A percentile compares a stretch with the other conserved stretches of the same genome.
Conservation (phyloP, 1,140 invertebrate genomes). For the Colletes latitarsis region DNA sequence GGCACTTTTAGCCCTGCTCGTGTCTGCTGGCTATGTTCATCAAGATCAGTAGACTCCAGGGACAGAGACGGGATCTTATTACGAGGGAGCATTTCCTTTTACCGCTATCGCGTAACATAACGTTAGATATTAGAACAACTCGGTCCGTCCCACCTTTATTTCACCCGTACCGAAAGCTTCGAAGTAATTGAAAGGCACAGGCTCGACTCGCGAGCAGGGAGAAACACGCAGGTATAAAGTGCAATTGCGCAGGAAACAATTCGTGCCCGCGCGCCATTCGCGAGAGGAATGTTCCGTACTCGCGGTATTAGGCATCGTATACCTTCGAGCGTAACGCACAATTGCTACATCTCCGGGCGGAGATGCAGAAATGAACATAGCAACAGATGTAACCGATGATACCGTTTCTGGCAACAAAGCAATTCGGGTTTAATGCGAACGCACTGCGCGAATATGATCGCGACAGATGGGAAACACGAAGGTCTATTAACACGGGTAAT, state of each 20-base stretch:
- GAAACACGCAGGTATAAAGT: too few relatives aligned
- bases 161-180: too few relatives aligned
- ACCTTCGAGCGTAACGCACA: neutral
- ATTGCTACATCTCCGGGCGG: neutral
- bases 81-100: too few relatives aligned
- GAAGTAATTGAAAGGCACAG: too few relatives aligned
- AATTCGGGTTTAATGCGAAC: neutral
- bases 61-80: neutral
- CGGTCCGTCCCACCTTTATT: too few relatives aligned
- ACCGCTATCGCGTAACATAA: too few relatives aligned
- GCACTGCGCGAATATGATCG: neutral
- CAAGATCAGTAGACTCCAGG: neutral
- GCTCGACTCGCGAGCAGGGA: too few relatives aligned
- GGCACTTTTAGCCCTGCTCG: constrained; percentile 2
- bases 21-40: neutral
- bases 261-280: neutral
- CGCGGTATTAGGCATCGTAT: neutral
- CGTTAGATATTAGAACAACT: too few relatives aligned
- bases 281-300: neutral
- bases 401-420: neutral
- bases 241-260: neutral
- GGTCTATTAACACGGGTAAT: neutral
- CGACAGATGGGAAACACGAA: neutral
- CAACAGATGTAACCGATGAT: constrained; percentile 7
- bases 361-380: neutral